Evolutionary conservation across 2,113 vertebrate genomes (phyloP).

Genomic region (Melanotaenia duboulayi): DNA sequence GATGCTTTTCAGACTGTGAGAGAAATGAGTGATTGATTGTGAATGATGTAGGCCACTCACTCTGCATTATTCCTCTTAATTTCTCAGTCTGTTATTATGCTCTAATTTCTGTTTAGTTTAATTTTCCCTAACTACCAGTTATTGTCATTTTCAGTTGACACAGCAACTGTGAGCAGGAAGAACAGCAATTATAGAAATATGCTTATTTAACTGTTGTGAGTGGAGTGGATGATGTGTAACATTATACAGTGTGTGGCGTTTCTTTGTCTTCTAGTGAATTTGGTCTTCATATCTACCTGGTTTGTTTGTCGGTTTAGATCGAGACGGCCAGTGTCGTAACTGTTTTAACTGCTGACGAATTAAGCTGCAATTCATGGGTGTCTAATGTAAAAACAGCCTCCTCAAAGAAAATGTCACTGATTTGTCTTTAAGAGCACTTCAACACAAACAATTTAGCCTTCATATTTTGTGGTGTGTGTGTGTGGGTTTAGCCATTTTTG

Average conservation of each 20-base stretch:
- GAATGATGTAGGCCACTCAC: too few relatives aligned
- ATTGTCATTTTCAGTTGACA: not conserved
- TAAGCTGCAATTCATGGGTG: fast-evolving
- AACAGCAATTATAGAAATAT: not conserved
- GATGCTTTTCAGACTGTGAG: too few relatives aligned
- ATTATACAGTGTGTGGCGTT: too few relatives aligned
- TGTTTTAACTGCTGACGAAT: not conserved
- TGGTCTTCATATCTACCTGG: too few relatives aligned
- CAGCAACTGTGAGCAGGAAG: not conserved
- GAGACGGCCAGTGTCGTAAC: not conserved
- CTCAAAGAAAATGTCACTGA: not conserved
- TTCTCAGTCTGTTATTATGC: too few relatives aligned
- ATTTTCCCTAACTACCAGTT: too few relatives aligned
- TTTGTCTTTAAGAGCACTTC: not conserved
- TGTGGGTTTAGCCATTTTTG: too few relatives aligned
- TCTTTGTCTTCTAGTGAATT: not conserved
- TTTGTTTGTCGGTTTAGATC: too few relatives aligned
- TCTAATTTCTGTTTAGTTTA: too few relatives aligned
- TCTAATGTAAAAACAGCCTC: not conserved
- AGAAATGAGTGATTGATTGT: too few relatives aligned
- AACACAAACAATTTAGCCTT: not conserved
- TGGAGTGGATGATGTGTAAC: not conserved
- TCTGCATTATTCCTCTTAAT: too few relatives aligned
- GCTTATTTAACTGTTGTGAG: not conserved
- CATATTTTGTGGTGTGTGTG: not conserved